These are phyloP conservation scores for Centropus unirufus DNA, from an alignment of 2,113 vertebrate species.

Conservation along the genomic window DNA sequence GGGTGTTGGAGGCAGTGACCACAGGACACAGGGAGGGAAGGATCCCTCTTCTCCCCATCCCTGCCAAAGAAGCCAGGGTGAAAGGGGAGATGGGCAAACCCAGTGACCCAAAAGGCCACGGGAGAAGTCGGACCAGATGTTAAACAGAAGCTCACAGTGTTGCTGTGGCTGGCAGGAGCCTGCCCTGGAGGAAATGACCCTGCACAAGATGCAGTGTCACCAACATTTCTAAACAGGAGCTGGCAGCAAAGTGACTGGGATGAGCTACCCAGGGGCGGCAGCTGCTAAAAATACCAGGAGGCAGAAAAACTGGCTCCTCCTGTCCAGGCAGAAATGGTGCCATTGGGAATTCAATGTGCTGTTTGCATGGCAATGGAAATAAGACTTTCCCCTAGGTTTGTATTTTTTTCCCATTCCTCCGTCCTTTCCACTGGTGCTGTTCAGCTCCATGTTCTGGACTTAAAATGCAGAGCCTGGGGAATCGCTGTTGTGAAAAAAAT, in stretches of 20 bases:
- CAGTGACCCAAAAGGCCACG: constrained; percentile 60
- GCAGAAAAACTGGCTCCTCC: neutral
- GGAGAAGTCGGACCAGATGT: constrained; percentile 70
- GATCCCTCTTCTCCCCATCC: neutral
- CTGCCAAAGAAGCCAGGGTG: constrained; percentile 1
- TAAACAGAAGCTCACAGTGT: constrained; percentile 67
- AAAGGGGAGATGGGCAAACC: constrained; percentile 63
- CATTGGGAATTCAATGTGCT: accelerated
- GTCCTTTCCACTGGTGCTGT: neutral
- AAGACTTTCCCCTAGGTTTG: neutral
- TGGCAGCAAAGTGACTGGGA: neutral
- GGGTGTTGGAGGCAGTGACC: accelerated
- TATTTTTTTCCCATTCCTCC: neutral
- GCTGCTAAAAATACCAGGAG: neutral
- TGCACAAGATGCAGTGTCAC: neutral
- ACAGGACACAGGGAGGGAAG: neutral
- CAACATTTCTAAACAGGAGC: neutral
- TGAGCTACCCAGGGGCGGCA: neutral
- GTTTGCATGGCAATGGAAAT: neutral
- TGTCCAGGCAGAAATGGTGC: neutral
- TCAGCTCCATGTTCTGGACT: neutral
- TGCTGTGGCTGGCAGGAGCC: neutral
- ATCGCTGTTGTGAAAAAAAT: neutral
- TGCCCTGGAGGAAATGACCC: constrained; percentile 64
- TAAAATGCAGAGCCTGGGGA: neutral